These are phyloP conservation scores for Coelopa frigida DNA, from an alignment of 1,140 invertebrate genomes.

Conservation along the genomic window DNA sequence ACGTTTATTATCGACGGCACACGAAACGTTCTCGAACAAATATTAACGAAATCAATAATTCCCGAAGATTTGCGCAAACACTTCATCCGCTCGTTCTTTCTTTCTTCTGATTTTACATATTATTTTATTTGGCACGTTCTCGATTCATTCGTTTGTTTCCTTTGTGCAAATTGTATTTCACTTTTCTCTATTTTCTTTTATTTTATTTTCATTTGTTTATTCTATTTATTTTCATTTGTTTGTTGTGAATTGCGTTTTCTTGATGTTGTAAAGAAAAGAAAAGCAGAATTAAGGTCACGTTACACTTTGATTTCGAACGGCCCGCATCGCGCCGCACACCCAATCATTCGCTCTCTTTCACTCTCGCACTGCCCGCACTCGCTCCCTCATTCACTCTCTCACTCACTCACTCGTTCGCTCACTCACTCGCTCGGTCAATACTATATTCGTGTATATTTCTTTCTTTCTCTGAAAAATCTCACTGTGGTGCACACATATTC, in stretches of 20 bases:
- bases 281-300: slow-evolving; percentile 5
- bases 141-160: not conserved
- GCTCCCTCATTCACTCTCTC: no score
- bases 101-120: not conserved
- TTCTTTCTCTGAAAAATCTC: no score
- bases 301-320: not conserved
- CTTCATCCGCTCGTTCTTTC: not conserved
- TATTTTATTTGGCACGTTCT: not conserved
- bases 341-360: not conserved
- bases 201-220: slow-evolving; percentile 4
- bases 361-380: not conserved
- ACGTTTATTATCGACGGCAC: no score
- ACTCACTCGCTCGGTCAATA: no score
- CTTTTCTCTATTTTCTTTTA: slow-evolving; percentile 1
- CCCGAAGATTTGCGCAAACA: not conserved
- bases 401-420: no score
- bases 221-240: slow-evolving; percentile 2
- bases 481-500: no score
- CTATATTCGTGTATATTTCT: no score
- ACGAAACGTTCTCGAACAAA: no score
- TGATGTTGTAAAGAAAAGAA: not conserved
- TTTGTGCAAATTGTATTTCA: not conserved
- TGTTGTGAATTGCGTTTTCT: not conserved
- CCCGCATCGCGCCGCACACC: not conserved
- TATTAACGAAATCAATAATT: no score